These are phyloP conservation scores for Pelecanoides urinatrix DNA, from an alignment of 2,113 vertebrate genomes.

Conservation along the genomic window DNA sequence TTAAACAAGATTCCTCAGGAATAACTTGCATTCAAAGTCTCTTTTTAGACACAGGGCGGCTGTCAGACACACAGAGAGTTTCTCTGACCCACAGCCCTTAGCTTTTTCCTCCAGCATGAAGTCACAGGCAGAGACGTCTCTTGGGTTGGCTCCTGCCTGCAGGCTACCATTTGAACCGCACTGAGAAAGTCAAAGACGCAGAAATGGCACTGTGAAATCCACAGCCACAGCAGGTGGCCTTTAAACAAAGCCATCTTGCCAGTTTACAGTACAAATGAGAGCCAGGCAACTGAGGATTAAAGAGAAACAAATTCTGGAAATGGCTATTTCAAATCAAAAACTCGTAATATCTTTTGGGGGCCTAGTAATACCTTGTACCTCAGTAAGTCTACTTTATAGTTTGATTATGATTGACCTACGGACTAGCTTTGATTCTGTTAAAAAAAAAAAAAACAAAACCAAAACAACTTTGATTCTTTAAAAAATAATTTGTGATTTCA, in stretches of 20 bases:
- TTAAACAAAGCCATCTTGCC: neutral
- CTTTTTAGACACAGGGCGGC: neutral
- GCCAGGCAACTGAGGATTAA: neutral
- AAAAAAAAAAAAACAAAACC: neutral
- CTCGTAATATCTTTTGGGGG: neutral
- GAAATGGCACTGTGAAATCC: neutral
- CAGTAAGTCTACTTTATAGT: neutral
- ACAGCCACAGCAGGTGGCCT: neutral
- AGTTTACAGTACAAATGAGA: neutral
- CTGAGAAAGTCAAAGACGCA: neutral
- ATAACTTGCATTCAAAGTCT: neutral
- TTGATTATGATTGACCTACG: neutral
- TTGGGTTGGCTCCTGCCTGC: neutral
- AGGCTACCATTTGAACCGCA: neutral
- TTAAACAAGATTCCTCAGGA: neutral
- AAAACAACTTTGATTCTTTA: neutral
- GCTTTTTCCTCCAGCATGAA: neutral
- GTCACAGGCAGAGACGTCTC: neutral
- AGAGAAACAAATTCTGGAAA: neutral
- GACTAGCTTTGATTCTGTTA: neutral
- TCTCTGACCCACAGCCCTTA: neutral
- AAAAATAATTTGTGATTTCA: neutral
- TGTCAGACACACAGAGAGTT: neutral
- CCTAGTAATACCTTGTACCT: neutral
- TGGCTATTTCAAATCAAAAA: neutral